Base-by-base conservation (phyloP, 2,797 vertebrate genomes). In the Pristis pectinata region DNA sequence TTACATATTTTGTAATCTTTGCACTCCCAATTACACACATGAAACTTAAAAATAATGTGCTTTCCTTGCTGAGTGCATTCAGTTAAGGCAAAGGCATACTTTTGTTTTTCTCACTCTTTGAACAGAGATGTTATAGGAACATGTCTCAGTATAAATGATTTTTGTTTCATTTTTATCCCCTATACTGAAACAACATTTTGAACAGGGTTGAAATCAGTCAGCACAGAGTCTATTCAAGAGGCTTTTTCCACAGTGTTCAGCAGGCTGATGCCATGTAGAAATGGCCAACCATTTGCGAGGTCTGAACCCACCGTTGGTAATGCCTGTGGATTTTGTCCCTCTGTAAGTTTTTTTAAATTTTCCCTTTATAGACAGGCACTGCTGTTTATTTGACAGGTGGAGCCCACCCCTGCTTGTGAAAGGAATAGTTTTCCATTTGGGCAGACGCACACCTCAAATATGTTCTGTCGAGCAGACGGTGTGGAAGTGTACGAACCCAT, bases 1-100 rank as follows among this genome's bases (percentile, higher is more conserved):
- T 91, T 91, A 91, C 22, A 91, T 30, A 6, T 76, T 70, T 93
- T 95, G 41, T 96, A 96, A 96, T 96, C 96, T 96, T 97, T 96
- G 96, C 96, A 96, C 96, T 97, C 96, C 93, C 49, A 67, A 94
- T 94, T 74, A 94, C 94, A 95, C 95, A 95, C 95, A 95, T 70
- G 94, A 67, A 96, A 97, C 97, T 97, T 95, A 96, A 97, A 97
- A 94, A 95, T 96, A 97, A 98, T 99, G 99, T 99, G 99, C 99
- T 99, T 99, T 99, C 98, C 98, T 98, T 98, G 98, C 98, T 98
- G 96, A 98, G 98, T 98, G 98, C 98, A 98, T 99, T 97, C 98
- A 98, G 98, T 97, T 99, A 99, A 99, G 98, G 99, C 99, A 99
- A 98, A 98, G 99, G 98, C 97, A 98, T 98, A 97, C 92, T 76